Conservation (phyloP, 2,113 vertebrate species). For the Plectropomus leopardus region DNA sequence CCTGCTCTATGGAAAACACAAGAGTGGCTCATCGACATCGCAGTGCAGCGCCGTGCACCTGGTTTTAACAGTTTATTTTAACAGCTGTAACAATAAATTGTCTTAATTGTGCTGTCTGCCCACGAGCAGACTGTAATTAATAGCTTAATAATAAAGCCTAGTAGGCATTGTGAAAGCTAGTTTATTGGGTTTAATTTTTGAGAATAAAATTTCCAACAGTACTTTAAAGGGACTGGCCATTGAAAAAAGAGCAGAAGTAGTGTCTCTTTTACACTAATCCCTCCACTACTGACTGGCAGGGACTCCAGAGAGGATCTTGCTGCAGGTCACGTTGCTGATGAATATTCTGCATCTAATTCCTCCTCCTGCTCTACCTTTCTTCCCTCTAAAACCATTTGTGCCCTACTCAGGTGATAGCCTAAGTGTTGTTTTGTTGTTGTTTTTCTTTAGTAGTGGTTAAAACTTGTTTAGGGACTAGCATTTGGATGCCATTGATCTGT, state of each 20-base stretch:
- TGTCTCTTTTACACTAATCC: slow-evolving; percentile 9
- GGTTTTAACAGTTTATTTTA: too few relatives aligned
- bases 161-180: background rate
- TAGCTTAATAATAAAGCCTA: slow-evolving; percentile 23
- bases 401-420: background rate
- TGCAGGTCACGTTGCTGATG: slow-evolving; percentile 26
- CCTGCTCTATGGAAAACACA: too few relatives aligned
- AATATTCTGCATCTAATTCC: slow-evolving; percentile 8
- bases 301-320: slow-evolving; percentile 3
- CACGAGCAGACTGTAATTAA: slow-evolving; percentile 25
- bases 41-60: too few relatives aligned
- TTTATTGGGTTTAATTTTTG: background rate
- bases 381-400: background rate
- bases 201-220: background rate
- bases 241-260: background rate
- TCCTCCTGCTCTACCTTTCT: background rate
- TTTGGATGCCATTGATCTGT: background rate
- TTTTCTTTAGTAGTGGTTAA: background rate
- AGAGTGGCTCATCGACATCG: too few relatives aligned
- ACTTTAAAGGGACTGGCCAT: background rate
- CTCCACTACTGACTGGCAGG: slow-evolving; percentile 4
- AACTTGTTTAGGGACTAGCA: background rate
- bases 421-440: background rate
- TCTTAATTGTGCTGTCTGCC: too few relatives aligned
- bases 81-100: too few relatives aligned